These are phyloP conservation scores for Felis catus DNA, from an alignment of 2,113 vertebrate genomes.

Conservation along the genomic window F.catus_Fca126_mat1.0 CM031422.1:10160501-10161000, in stretches of 20 bases:
- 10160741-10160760: background rate
- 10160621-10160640: background rate
- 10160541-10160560: background rate
- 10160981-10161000: background rate
- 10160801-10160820: background rate
- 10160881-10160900: background rate
- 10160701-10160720: background rate
- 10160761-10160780: background rate
- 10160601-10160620: background rate
- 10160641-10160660: background rate
- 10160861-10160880: background rate
- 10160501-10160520: background rate
- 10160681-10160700: background rate
- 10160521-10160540: background rate
- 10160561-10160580: background rate
- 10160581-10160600: background rate
- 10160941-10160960: background rate
- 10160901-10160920: background rate
- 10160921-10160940: background rate
- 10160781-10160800: background rate
- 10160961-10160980: background rate
- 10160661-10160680: background rate
- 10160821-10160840: background rate
- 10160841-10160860: background rate
- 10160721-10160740: background rate